Percentiles rank a stretch among this genome's conserved stretches.
phyloP scores from a whole-genome alignment of 2,797 vertebrate genomes.

The Bucorvus abyssinicus region DNA sequence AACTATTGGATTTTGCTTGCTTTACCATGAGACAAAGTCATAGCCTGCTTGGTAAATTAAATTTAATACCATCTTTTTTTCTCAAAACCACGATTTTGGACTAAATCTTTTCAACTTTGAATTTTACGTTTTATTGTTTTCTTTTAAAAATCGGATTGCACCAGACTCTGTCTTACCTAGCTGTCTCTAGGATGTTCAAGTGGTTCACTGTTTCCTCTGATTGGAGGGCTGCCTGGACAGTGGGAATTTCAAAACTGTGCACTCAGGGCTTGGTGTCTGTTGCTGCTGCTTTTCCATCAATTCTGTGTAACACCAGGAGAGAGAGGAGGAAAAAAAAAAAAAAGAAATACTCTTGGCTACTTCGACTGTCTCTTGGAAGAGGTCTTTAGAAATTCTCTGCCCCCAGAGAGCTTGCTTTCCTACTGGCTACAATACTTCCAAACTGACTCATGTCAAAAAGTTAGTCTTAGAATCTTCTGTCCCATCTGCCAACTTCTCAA shows the following conservation, averaged over 20 bases:
- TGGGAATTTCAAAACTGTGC: neutral
- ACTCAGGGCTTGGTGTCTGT: neutral
- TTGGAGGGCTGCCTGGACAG: neutral
- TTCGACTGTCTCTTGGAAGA: neutral
- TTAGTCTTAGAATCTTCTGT: slow-evolving; percentile 44
- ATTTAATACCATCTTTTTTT: neutral
- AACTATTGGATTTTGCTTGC: no score
- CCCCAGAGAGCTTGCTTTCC: neutral
- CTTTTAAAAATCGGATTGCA: neutral
- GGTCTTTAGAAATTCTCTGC: neutral
- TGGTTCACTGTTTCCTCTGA: neutral
- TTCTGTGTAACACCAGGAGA: neutral
- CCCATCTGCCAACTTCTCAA: slow-evolving; percentile 30
- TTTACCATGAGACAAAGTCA: neutral
- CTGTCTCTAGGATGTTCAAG: neutral
- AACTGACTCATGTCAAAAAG: slow-evolving; percentile 9
- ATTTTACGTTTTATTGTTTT: neutral
- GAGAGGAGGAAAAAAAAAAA: no score
- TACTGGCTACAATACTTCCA: neutral
- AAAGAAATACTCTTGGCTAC: neutral
- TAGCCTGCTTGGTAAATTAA: neutral
- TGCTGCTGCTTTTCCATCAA: neutral
- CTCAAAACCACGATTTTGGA: neutral
- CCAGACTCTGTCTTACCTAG: neutral
- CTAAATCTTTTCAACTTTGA: neutral